A percentile compares a stretch with the other conserved stretches of the same genome.
These are phyloP conservation scores for Penaeus chinensis DNA, from an alignment of 1,140 invertebrate genomes.

Conservation along the genomic window DNA sequence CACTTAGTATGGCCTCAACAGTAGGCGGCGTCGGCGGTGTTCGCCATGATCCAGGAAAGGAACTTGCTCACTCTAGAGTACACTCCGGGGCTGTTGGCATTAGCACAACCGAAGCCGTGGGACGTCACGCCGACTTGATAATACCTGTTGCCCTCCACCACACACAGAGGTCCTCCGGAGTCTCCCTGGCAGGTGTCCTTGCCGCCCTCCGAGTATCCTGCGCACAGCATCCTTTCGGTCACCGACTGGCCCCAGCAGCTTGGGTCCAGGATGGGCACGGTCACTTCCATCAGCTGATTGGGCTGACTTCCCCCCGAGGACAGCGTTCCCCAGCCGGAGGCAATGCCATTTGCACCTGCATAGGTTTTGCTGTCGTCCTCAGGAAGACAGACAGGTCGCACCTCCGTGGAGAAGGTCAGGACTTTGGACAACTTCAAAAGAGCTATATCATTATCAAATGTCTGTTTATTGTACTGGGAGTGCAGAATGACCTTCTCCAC, in stretches of 20 bases:
- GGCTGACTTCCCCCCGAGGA: slow-evolving; percentile 22
- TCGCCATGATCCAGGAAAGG: slow-evolving; percentile 21
- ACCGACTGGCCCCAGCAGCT: slow-evolving; percentile 57
- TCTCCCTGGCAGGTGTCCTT: slow-evolving; percentile 68
- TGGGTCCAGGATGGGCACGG: slow-evolving; percentile 64
- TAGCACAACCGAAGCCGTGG: slow-evolving; percentile 75
- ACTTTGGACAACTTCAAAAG: slow-evolving; percentile 60
- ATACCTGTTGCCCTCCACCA: slow-evolving; percentile 36
- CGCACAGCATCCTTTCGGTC: slow-evolving; percentile 66
- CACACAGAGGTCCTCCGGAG: slow-evolving; percentile 64
- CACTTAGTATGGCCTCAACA: no score
- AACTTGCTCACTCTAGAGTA: slow-evolving; percentile 30
- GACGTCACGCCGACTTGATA: not conserved
- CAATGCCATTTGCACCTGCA: slow-evolving; percentile 33
- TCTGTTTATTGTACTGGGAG: not conserved
- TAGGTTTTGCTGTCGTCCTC: slow-evolving; percentile 24
- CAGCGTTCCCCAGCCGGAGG: slow-evolving; percentile 64
- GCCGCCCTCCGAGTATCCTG: slow-evolving; percentile 67
- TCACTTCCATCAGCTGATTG: slow-evolving; percentile 68
- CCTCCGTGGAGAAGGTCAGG: slow-evolving; percentile 3
- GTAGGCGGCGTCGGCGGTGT: slow-evolving; percentile 2
- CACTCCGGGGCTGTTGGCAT: slow-evolving; percentile 68
- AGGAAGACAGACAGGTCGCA: slow-evolving; percentile 58
- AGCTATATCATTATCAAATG: slow-evolving; percentile 66
- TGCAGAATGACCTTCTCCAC: not conserved